Evolutionary conservation across 2,113 vertebrate species (phyloP).

Genomic region (Poicephalus meyeri): DNA sequence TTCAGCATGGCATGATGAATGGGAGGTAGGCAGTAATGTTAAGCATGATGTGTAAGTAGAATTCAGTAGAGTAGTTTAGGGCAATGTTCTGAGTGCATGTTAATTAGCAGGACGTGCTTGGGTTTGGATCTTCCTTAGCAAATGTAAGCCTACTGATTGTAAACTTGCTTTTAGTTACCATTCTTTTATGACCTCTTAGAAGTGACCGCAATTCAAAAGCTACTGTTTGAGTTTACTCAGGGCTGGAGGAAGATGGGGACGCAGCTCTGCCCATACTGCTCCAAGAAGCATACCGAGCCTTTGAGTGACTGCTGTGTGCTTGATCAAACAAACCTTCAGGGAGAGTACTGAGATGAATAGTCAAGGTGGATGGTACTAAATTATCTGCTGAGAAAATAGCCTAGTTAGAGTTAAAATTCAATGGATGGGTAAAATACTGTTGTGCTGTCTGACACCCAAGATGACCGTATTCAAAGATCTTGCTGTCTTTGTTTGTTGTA

Average conservation of each 20-base stretch:
- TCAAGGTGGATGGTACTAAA: neutral
- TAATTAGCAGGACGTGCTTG: neutral
- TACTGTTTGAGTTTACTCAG: neutral
- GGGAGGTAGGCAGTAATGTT: neutral
- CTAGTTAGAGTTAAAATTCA: neutral
- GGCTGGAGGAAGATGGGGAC: neutral
- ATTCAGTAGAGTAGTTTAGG: neutral
- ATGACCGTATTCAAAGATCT: neutral
- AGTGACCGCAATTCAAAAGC: neutral
- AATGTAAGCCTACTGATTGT: neutral
- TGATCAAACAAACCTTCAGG: neutral
- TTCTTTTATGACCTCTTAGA: neutral
- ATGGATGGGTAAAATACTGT: neutral
- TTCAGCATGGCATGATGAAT: neutral
- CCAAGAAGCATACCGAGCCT: neutral
- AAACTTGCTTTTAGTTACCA: neutral
- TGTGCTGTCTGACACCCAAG: neutral
- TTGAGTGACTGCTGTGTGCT: neutral
- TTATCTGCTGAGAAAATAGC: neutral
- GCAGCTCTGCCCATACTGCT: neutral
- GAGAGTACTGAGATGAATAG: neutral
- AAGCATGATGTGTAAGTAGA: neutral
- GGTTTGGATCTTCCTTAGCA: neutral
- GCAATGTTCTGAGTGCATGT: neutral
- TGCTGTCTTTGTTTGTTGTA: slow-evolving; percentile 64